Evolutionary conservation across 2,113 vertebrate species (phyloP).

Genomic region (Poicephalus gulielmi): DNA sequence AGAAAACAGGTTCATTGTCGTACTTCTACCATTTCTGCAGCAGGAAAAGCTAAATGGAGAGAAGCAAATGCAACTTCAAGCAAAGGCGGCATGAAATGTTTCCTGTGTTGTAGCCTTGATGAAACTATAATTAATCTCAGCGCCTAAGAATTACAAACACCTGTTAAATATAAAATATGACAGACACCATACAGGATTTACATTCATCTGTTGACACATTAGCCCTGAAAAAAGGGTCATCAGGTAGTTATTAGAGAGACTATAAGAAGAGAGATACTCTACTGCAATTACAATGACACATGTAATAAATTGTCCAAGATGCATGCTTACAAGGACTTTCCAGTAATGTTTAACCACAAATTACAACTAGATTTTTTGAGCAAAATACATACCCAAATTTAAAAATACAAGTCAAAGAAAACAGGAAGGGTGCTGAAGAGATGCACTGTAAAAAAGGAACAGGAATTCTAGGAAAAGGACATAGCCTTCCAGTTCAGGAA

Average conservation of each 20-base stretch:
- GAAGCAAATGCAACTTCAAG: not conserved
- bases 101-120: not conserved
- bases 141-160: not conserved
- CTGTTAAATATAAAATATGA: not conserved
- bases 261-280: not conserved
- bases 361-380: not conserved
- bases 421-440: not conserved
- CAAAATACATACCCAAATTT: not conserved
- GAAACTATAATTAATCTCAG: not conserved
- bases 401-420: not conserved
- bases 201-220: not conserved
- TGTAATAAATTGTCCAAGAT: not conserved
- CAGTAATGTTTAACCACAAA: not conserved
- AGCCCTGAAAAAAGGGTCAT: not conserved
- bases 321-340: not conserved
- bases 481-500: not conserved
- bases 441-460: not conserved
- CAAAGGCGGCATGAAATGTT: not conserved
- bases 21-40: not conserved
- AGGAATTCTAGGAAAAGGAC: not conserved
- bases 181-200: not conserved
- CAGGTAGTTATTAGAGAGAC: not conserved
- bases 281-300: not conserved
- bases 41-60: not conserved
- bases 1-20: not conserved